phyloP scores from a whole-genome alignment of 2,797 vertebrate species.

The Clarias pachynema region DNA sequence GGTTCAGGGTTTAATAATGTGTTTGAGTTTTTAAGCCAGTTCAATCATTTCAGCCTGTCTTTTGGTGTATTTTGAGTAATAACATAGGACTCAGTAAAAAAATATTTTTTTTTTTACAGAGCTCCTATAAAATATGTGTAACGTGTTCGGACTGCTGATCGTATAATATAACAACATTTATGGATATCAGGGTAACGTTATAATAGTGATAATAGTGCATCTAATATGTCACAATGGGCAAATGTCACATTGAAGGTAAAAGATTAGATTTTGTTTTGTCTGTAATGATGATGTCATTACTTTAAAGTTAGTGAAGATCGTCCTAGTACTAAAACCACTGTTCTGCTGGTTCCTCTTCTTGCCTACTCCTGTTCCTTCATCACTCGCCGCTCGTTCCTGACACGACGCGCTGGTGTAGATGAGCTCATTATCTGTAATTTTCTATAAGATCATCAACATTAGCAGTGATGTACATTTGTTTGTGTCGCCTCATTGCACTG shows the following conservation, averaged over 20 bases:
- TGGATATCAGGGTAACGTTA: not conserved
- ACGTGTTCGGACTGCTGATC: not conserved
- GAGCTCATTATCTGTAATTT: constrained; percentile 39
- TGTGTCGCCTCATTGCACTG: constrained; percentile 50
- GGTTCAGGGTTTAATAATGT: no score
- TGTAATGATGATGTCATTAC: not conserved
- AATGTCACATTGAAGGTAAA: not conserved
- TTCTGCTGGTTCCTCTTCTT: not conserved
- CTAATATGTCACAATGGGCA: no score
- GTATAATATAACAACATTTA: not conserved
- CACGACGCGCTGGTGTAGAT: not conserved
- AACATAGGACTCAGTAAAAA: no score
- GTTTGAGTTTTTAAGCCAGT: no score
- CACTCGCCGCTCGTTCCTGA: constrained; percentile 2
- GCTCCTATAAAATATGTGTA: no score
- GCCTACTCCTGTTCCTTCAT: not conserved
- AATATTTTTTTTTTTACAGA: no score
- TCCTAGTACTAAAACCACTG: not conserved
- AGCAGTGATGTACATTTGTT: constrained; percentile 32
- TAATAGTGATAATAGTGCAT: not conserved
- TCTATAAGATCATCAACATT: constrained; percentile 49
- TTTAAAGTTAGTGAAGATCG: not conserved
- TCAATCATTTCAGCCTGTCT: no score
- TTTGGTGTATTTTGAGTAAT: no score
- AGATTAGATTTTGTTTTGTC: not conserved